These are phyloP conservation scores for Laterallus jamaicensis DNA, from an alignment of 2,113 vertebrate species.

Conservation along the genomic window DNA sequence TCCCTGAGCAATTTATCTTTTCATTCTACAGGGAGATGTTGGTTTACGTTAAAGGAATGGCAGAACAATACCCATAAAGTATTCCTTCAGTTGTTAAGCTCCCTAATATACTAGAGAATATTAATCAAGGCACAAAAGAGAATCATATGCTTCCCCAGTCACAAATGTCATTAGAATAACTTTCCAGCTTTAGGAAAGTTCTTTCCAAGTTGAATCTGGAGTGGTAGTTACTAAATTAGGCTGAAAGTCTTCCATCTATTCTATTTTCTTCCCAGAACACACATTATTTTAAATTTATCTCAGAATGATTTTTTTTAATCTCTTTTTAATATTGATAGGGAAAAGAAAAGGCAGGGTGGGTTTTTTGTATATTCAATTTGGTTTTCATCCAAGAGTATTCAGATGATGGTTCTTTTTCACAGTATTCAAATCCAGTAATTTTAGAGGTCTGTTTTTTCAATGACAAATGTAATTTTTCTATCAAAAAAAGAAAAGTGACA, in stretches of 20 bases:
- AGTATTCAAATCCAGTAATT: background rate
- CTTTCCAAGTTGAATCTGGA: slow-evolving; percentile 45
- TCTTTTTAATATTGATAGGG: background rate
- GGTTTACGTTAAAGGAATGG: background rate
- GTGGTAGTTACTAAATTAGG: slow-evolving; percentile 33
- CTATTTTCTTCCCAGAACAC: slow-evolving; percentile 16
- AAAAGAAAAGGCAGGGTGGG: background rate
- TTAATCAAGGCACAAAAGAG: slow-evolving; percentile 51
- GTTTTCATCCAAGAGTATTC: background rate
- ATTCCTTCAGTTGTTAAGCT: slow-evolving; percentile 17
- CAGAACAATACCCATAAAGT: background rate
- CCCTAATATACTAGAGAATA: slow-evolving; percentile 2
- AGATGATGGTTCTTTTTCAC: background rate
- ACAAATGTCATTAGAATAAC: slow-evolving; percentile 23
- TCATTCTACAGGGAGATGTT: background rate
- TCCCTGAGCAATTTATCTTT: background rate
- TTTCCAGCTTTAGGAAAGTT: slow-evolving; percentile 39
- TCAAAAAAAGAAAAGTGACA: background rate
- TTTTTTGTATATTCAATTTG: background rate
- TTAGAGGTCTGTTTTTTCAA: background rate
- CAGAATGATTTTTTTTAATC: background rate
- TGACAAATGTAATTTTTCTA: background rate
- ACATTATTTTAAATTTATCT: slow-evolving; percentile 25
- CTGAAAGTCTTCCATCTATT: slow-evolving; percentile 30
- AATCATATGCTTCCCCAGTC: slow-evolving; percentile 21